phyloP scores from a whole-genome alignment of 2,888 invertebrate species.

The Caenorhabditis sinica region DNA sequence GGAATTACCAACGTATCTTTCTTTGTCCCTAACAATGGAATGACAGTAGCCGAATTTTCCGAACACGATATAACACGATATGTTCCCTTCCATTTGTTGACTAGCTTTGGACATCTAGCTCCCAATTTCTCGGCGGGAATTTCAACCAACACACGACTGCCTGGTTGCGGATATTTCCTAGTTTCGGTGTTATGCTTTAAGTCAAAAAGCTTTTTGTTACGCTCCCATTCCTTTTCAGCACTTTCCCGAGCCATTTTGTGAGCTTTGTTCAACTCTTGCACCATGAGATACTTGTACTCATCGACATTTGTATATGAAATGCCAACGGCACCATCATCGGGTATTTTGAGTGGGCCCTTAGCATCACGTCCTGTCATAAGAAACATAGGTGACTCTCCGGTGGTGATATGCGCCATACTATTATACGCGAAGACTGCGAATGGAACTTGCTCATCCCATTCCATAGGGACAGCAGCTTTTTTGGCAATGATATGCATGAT shows the following conservation, averaged over 20 bases:
- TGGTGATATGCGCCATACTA: constrained; percentile 40
- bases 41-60: constrained; percentile 20
- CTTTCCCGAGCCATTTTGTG: constrained; percentile 22
- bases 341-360: neutral
- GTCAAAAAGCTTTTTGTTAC: constrained; percentile 43
- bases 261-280: constrained; percentile 9
- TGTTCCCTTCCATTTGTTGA: constrained; percentile 28
- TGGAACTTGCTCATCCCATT: constrained; percentile 68
- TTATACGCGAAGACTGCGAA: constrained; percentile 69
- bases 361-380: constrained; percentile 58
- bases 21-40: neutral
- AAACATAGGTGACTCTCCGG: constrained; percentile 61
- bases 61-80: constrained; percentile 14
- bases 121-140: constrained; percentile 39
- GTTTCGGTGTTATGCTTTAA: constrained; percentile 30
- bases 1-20: neutral
- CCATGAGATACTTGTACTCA: constrained; percentile 34
- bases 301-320: constrained; percentile 16
- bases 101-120: constrained; percentile 27
- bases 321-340: constrained; percentile 5
- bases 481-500: constrained; percentile 58
- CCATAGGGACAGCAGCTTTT: neutral
- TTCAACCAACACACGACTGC: constrained; percentile 24
- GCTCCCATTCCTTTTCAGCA: constrained; percentile 25
- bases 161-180: constrained; percentile 24